Percentiles rank a stretch among this genome's conserved stretches.
phyloP scores from a whole-genome alignment of 2,888 invertebrate genomes.

The Hymenopus coronatus region DNA sequence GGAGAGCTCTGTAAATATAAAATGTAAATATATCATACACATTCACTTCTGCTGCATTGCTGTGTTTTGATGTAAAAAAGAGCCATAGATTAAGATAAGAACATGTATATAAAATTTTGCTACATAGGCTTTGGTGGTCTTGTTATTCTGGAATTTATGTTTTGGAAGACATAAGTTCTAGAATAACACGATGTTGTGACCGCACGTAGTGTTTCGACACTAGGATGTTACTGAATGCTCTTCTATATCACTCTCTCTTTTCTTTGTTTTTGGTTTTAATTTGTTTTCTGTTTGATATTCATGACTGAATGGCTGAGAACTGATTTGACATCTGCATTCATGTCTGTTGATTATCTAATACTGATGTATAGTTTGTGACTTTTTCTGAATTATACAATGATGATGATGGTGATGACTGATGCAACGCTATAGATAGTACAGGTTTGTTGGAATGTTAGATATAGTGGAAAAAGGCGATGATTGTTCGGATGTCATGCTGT shows the following conservation, averaged over 20 bases:
- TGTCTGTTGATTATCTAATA: not conserved
- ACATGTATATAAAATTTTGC: not conserved
- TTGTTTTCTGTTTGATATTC: not conserved
- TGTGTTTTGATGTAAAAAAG: not conserved
- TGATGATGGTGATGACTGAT: not conserved
- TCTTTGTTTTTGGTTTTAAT: not conserved
- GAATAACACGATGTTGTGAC: not conserved
- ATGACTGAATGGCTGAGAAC: not conserved
- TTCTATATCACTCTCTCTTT: not conserved
- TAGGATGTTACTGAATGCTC: not conserved
- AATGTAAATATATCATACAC: not conserved
- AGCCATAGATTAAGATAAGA: not conserved
- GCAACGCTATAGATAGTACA: not conserved
- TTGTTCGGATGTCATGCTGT: not conserved
- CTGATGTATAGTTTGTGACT: not conserved
- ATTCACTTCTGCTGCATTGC: not conserved
- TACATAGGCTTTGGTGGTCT: not conserved
- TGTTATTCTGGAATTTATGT: not conserved
- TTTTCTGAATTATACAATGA: not conserved
- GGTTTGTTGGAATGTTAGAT: not conserved
- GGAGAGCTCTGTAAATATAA: not conserved
- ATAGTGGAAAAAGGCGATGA: not conserved
- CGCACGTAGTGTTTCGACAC: not conserved
- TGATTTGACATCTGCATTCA: not conserved
- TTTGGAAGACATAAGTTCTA: not conserved